Conservation (phyloP, 2,888 invertebrate species). For the Dryobotodes eremita region DNA sequence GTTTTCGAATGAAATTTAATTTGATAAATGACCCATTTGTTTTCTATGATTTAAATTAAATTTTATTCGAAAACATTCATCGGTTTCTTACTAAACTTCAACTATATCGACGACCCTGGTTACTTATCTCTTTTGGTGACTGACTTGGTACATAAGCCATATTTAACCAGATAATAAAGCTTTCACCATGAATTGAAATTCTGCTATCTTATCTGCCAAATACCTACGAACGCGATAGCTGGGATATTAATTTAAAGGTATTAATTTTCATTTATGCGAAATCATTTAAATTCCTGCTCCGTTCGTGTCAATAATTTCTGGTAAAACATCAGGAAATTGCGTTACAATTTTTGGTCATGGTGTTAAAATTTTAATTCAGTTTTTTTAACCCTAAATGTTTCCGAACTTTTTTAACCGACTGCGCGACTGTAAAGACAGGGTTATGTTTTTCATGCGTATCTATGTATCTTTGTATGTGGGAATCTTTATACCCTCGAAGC, state of each 20-base stretch:
- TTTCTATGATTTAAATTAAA: too few species aligned
- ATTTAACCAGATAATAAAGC: too few species aligned
- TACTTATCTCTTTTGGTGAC: too few species aligned
- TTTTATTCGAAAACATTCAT: too few species aligned
- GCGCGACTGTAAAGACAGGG: background rate
- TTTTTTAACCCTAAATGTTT: background rate
- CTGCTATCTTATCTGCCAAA: background rate
- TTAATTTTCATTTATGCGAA: background rate
- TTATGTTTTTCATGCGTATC: background rate
- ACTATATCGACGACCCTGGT: too few species aligned
- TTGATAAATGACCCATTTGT: too few species aligned
- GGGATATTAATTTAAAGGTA: constrained; percentile 8
- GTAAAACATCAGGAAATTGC: background rate
- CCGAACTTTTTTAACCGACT: background rate
- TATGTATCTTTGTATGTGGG: background rate
- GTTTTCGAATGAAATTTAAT: too few species aligned
- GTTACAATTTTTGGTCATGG: background rate
- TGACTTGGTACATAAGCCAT: too few species aligned
- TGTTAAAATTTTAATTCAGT: background rate
- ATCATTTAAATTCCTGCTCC: background rate
- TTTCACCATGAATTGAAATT: background rate
- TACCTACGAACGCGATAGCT: background rate
- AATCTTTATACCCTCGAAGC: background rate
- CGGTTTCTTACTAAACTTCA: too few species aligned
- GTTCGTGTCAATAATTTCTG: constrained; percentile 1